phyloP scores from a whole-genome alignment of 64 coral and sea anemone genomes.

The Montipora capricornis region DNA sequence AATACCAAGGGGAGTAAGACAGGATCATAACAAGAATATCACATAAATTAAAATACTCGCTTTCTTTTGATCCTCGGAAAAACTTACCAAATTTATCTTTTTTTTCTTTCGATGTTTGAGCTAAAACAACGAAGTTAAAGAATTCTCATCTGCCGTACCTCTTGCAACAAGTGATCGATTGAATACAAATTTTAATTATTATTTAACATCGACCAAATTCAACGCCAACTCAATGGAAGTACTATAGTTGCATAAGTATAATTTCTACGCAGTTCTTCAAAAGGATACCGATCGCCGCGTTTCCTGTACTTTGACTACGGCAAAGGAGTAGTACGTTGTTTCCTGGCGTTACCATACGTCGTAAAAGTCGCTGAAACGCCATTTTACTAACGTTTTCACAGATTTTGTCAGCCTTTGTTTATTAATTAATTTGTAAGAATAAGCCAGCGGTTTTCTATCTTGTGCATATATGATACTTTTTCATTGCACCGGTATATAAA shows the following conservation, averaged over 20 bases:
- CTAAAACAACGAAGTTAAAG: slow-evolving; percentile 16
- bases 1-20: too few species aligned
- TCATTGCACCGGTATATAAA: too few species aligned
- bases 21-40: too few species aligned
- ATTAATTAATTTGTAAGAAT: too few species aligned
- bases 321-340: slow-evolving; percentile 19
- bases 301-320: slow-evolving; percentile 31
- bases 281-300: slow-evolving; percentile 43
- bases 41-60: too few species aligned
- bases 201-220: background rate
- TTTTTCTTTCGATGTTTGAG: slow-evolving; percentile 47
- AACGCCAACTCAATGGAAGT: background rate
- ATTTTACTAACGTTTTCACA: background rate
- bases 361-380: background rate
- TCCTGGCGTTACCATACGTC: slow-evolving; percentile 18
- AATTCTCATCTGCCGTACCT: background rate
- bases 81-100: slow-evolving; percentile 65
- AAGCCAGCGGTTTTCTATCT: too few species aligned
- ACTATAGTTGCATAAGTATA: slow-evolving; percentile 24
- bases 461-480: too few species aligned
- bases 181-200: background rate
- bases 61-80: background rate
- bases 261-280: background rate
- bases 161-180: background rate
- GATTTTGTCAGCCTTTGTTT: too few species aligned